phyloP scores from a whole-genome alignment of 2,797 vertebrate genomes.

The Lerista edwardsae region DNA sequence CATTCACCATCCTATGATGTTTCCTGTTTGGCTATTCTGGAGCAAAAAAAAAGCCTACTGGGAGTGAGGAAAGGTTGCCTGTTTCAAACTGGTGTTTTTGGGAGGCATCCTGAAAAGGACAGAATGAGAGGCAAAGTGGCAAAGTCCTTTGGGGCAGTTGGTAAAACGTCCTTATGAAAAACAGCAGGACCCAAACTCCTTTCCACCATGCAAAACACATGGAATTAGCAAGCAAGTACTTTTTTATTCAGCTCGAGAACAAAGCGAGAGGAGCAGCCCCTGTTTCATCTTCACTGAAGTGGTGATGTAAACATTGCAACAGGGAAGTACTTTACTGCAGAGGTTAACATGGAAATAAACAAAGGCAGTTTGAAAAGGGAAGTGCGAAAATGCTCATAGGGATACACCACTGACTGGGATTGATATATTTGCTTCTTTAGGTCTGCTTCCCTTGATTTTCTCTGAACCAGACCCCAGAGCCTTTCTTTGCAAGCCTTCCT shows the following conservation, averaged over 20 bases:
- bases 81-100: background rate
- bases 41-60: background rate
- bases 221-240: background rate
- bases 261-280: background rate
- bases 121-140: background rate
- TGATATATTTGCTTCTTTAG: background rate
- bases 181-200: background rate
- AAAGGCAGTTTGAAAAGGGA: background rate
- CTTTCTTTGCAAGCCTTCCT: background rate
- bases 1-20: background rate
- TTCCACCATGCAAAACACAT: background rate
- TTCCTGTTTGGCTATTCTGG: background rate
- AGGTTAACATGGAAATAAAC: background rate
- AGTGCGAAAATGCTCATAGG: background rate
- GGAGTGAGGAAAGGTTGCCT: background rate
- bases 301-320: background rate
- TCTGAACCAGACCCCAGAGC: background rate
- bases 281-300: background rate
- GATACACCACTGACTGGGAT: background rate
- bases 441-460: background rate
- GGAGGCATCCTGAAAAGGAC: background rate
- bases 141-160: background rate
- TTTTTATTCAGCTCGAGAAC: background rate
- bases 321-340: background rate
- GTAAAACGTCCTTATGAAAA: background rate